Evolutionary conservation across 1,140 invertebrate genomes (phyloP), one percentile per base, ranked within the genome.

Genomic region (Aphaenogaster floridana): DNA sequence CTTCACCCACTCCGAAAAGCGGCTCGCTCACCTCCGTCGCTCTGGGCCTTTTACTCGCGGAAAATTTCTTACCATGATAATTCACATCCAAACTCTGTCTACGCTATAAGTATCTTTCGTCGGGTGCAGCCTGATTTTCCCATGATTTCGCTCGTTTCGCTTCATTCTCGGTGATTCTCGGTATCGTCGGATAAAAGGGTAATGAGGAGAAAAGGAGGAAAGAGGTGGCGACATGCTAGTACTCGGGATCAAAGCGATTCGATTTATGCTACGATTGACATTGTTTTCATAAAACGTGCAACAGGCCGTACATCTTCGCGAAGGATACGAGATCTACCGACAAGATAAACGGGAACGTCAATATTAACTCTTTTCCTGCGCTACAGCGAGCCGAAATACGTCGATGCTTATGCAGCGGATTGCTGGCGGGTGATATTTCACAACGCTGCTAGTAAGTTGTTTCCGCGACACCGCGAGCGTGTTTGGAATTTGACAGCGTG

Each of bases 231-330:
- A 17, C n/a, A 11, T 7, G 21, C 6, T 21, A 21, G 15, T 15
- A 15, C 45, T 39, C 21, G 21, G 39, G 45, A 50, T 48, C 54
- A 57, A 57, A 84, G 11, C 28, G 42, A n/a, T 71, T 39, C 54
- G 80, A 84, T 84, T 84, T 84, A 74, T n/a, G 21, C 54, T 54
- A 45, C 28, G 57, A 84, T 84, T 84, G 80, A 84, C 80, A 84
- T 84, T 84, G 80, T 84, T 84, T 74, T 76, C 68, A 36, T 61
- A 66, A 34, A 80, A 84, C 69, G 69, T 9, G 80, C 80, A 84
- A 84, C 80, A 84, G 69, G 80, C 80, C 80, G 69, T 81, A 61
- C 80, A 76, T 84, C 80, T 74, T 59, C 42, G 68, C 52, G 54
- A 28, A 50, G 39, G 36, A 81, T 66, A 42, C 61, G 28, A 74